Evolutionary conservation across 2,888 invertebrate genomes (phyloP).

Genomic region (Argyra leucocephala): DNA sequence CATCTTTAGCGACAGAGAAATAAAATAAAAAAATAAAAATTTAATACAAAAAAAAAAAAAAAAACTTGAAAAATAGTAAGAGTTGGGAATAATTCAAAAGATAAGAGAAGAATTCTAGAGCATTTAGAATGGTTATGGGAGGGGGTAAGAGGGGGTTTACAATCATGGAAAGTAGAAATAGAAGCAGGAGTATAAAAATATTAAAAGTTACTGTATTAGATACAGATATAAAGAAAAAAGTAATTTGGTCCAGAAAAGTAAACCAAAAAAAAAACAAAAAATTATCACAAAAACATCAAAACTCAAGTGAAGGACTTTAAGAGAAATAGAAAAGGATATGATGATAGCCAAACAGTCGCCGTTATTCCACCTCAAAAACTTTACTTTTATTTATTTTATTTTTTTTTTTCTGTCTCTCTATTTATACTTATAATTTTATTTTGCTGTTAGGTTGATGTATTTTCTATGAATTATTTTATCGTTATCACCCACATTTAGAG

Average conservation of each 20-base stretch:
- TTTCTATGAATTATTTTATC: conserved; percentile 10
- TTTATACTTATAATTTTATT: neutral
- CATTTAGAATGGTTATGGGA: no score
- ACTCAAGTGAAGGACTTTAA: neutral
- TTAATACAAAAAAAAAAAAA: neutral
- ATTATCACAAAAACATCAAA: neutral
- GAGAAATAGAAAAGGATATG: conserved; percentile 8
- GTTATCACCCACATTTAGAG: conserved; percentile 7
- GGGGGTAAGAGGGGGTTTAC: no score
- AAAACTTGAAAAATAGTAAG: neutral
- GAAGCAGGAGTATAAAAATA: neutral
- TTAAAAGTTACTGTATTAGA: neutral
- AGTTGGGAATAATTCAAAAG: neutral
- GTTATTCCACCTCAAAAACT: neutral
- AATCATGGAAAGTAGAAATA: neutral
- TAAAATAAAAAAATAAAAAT: neutral
- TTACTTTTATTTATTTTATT: conserved; percentile 8
- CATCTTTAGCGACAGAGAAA: conserved; percentile 6
- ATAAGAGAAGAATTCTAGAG: neutral
- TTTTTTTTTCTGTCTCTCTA: conserved; percentile 7
- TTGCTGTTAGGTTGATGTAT: conserved; percentile 11
- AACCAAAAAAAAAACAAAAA: neutral
- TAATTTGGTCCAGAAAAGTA: neutral
- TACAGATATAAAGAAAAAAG: neutral
- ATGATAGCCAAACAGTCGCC: conserved; percentile 10